A percentile compares a stretch with the other conserved stretches of the same genome.
These are phyloP conservation scores for Penelope pileata DNA, from an alignment of 2,113 vertebrate species.

Conservation along the genomic window DNA sequence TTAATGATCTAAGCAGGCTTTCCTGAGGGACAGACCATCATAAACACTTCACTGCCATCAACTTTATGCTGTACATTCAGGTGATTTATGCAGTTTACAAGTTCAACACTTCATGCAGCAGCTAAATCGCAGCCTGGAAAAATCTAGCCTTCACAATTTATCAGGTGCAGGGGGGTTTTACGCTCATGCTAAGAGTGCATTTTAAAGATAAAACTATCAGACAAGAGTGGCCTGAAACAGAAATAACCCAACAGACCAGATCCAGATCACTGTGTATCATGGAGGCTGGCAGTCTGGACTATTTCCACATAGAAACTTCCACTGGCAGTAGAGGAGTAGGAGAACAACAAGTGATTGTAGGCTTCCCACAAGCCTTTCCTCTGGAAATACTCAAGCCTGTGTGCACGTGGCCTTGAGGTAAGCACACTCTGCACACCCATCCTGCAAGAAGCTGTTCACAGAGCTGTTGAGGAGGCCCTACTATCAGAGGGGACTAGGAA, in stretches of 20 bases:
- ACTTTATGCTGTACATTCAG: neutral
- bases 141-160: neutral
- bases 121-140: neutral
- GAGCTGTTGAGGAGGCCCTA: neutral
- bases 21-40: constrained; percentile 31
- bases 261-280: fast-evolving
- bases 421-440: neutral
- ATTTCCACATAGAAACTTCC: neutral
- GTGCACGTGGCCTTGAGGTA: neutral
- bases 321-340: neutral
- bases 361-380: neutral
- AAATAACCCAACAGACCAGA: neutral
- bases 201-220: neutral
- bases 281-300: fast-evolving
- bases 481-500: neutral
- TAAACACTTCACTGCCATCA: neutral
- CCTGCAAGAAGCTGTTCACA: neutral
- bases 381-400: neutral
- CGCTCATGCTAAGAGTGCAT: fast-evolving
- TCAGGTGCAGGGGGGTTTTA: neutral
- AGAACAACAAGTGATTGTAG: fast-evolving
- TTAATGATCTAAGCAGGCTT: constrained; percentile 11
- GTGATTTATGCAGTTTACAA: neutral
- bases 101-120: neutral
- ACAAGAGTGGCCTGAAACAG: neutral